Percentiles rank a stretch among this genome's conserved stretches.
These are phyloP conservation scores for Dicentrarchus labrax DNA, from an alignment of 2,113 vertebrate species.

Conservation along the genomic window DNA sequence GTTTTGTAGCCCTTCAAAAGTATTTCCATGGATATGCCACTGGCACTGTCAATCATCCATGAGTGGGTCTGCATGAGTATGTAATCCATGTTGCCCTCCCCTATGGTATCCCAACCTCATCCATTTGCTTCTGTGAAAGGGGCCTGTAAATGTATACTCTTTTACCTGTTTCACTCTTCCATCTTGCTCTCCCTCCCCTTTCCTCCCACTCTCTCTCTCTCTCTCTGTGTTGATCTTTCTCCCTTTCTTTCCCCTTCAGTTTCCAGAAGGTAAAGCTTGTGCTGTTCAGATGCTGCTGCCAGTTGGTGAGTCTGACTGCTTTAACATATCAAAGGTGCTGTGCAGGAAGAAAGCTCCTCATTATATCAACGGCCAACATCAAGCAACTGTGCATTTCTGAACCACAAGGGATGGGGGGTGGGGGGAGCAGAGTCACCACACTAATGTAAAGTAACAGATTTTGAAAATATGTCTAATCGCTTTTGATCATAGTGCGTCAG, in stretches of 20 bases:
- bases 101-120: slow-evolving; percentile 25
- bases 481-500: slow-evolving; percentile 30
- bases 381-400: slow-evolving; percentile 60
- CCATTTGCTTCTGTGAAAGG: slow-evolving; percentile 33
- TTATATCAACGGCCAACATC: slow-evolving; percentile 70
- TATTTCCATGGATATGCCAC: slow-evolving; percentile 31
- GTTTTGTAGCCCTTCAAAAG: slow-evolving; percentile 32
- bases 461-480: slow-evolving; percentile 16
- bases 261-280: slow-evolving; percentile 58
- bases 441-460: slow-evolving; percentile 12
- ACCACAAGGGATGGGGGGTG: background rate
- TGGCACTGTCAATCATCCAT: slow-evolving; percentile 52
- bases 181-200: background rate
- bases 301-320: slow-evolving; percentile 66
- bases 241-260: slow-evolving; percentile 19
- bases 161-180: slow-evolving; percentile 23
- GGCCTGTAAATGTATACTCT: slow-evolving; percentile 5
- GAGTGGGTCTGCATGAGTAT: slow-evolving; percentile 39
- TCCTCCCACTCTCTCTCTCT: background rate
- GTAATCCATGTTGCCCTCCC: slow-evolving; percentile 19
- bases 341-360: slow-evolving; percentile 63
- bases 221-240: slow-evolving; percentile 28
- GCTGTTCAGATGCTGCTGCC: slow-evolving; percentile 62
- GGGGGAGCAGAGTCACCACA: background rate
- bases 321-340: slow-evolving; percentile 80